These are phyloP conservation scores for Saxidomus purpurata DNA, from an alignment of 1,140 invertebrate genomes.

Conservation along the genomic window DNA sequence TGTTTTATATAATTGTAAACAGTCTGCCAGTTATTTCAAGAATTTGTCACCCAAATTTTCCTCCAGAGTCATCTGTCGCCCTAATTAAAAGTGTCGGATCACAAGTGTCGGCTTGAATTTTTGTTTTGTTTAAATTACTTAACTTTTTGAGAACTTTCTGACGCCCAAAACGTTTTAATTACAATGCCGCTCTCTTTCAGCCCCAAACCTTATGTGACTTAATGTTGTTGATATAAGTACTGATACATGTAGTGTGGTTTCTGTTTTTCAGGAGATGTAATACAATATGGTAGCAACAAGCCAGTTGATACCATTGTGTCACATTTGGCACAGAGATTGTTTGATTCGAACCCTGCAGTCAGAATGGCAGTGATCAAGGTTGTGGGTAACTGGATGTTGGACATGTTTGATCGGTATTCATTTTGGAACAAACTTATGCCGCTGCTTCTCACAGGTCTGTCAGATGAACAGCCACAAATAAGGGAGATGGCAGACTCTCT, in stretches of 20 bases:
- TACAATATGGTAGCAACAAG: constrained; percentile 89
- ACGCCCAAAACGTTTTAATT: too few relatives aligned
- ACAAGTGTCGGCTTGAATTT: too few relatives aligned
- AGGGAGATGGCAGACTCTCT: constrained; percentile 88
- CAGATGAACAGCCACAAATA: constrained; percentile 91
- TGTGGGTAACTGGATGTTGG: constrained; percentile 90
- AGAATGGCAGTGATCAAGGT: constrained; percentile 90
- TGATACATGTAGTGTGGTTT: not conserved
- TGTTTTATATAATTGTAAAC: too few relatives aligned
- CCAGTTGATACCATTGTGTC: constrained; percentile 89
- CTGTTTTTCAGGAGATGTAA: constrained; percentile 87
- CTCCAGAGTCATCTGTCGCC: too few relatives aligned
- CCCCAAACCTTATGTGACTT: too few relatives aligned
- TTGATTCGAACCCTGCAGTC: constrained; percentile 91
- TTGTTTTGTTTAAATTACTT: too few relatives aligned
- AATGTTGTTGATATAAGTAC: too few relatives aligned
- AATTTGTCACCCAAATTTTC: too few relatives aligned
- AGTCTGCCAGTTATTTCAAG: too few relatives aligned
- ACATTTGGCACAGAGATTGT: constrained; percentile 91
- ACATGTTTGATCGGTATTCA: constrained; percentile 92
- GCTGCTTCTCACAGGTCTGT: constrained; percentile 91
- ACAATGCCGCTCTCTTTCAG: too few relatives aligned
- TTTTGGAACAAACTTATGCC: constrained; percentile 92
- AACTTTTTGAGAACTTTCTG: too few relatives aligned
- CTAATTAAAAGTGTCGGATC: too few relatives aligned